These are phyloP conservation scores for Dendrocincla tyrannina DNA, from an alignment of 2,797 vertebrate genomes.

Conservation along the genomic window DNA sequence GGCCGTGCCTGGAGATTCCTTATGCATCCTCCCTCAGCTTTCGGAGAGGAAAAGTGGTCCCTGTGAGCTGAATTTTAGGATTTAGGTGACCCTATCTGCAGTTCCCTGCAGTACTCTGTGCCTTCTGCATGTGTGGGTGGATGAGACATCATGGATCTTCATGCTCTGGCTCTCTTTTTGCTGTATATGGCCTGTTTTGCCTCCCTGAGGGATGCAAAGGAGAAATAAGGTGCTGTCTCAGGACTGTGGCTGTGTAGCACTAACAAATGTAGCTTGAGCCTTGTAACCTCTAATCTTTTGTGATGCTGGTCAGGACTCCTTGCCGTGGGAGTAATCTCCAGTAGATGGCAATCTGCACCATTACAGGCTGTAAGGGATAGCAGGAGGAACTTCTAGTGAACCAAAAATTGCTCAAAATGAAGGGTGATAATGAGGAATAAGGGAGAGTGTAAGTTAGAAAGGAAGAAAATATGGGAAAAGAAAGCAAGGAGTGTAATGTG, in stretches of 20 bases:
- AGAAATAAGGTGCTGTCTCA: background rate
- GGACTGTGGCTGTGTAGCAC: background rate
- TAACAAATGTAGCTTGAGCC: background rate
- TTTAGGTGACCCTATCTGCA: background rate
- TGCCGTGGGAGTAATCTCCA: background rate
- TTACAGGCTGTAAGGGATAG: background rate
- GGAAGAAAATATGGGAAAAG: background rate
- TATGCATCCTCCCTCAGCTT: background rate
- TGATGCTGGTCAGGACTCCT: background rate
- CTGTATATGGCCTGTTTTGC: background rate
- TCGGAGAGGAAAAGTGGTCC: background rate
- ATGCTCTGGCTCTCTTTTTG: background rate
- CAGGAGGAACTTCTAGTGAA: background rate
- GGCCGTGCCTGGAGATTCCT: background rate
- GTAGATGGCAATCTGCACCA: conserved; percentile 20
- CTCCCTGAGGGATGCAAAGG: background rate
- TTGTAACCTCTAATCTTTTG: background rate
- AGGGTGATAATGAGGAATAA: background rate
- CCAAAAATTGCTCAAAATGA: background rate
- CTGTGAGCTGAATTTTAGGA: background rate
- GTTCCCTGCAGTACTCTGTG: background rate
- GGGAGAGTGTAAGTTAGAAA: background rate
- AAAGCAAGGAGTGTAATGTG: background rate
- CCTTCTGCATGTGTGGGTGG: background rate
- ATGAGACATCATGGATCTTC: background rate